Base-by-base conservation (phyloP, 2,888 invertebrate species). In the Podabrus alpinus region DNA sequence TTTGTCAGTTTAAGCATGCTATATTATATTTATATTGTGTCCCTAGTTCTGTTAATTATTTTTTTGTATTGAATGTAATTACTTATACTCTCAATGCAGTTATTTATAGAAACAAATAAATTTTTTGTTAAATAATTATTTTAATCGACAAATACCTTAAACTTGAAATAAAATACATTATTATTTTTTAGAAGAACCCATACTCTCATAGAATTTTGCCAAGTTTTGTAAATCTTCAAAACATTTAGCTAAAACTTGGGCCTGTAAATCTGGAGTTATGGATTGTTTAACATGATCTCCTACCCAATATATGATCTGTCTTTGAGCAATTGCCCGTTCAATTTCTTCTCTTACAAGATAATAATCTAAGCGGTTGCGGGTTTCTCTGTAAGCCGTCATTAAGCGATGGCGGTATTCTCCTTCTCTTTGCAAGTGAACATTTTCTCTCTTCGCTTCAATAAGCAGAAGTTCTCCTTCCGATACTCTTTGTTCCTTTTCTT, bases 281-380 rank as follows among this genome's bases (percentile, higher is more conserved):
- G 96, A 92, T 83, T 94, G 92, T 80, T 91, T 90, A 9, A 99
- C 99, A 85, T 91, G 94, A 81, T 89, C 87, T n/a, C 97, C 94
- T 78, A 99, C 94, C 95, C 97, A 99, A 87, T 95, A 93, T 17
- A 97, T 95, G 94, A 98, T 94, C 88, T 97, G 95, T 87, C 94
- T 95, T 88, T 98, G 98, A 81, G 94, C 91, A 77, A 98, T 91
- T 81, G 95, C 93, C 69, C 94, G 92, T 85, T 97, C 95, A 15
- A 68, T 17, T 11, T 15, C 59, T 19, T 61, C 59, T 9, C 67
- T 59, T 15, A 25, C 15, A 13, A 66, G 91, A 89, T 98, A 97
- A 88, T 96, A 99, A 88, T 99, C 98, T 83, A 97, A 89, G 68
- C 95, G 93, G 80, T 91, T 93, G 87, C 95, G 96, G 5, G 96